Conservation (phyloP, 2,797 vertebrate species). For the Malurus leucopterus region DNA sequence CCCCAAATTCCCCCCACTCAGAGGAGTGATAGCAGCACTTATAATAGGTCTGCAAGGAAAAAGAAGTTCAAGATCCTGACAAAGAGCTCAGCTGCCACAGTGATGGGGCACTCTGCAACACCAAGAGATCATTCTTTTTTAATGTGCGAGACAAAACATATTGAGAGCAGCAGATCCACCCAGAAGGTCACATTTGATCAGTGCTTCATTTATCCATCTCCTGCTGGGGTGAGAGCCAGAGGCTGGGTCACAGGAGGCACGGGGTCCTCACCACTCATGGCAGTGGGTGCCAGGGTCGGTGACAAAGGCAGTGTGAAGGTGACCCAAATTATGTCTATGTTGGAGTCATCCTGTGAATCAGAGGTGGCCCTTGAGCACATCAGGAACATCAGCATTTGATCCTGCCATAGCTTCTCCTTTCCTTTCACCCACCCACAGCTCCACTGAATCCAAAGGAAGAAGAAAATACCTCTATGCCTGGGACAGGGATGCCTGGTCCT, state of each 20-base stretch:
- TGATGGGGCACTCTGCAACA: background rate
- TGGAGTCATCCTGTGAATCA: background rate
- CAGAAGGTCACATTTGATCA: background rate
- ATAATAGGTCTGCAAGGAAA: accelerated
- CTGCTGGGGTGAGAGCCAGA: background rate
- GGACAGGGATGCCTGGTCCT: background rate
- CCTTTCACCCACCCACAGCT: background rate
- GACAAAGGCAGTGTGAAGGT: background rate
- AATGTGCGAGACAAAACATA: background rate
- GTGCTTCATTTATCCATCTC: background rate
- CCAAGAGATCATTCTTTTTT: background rate
- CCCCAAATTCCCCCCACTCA: background rate
- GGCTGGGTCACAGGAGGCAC: accelerated
- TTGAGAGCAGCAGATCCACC: background rate
- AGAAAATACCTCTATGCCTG: background rate
- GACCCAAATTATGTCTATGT: background rate
- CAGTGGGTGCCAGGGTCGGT: accelerated
- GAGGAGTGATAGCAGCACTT: background rate
- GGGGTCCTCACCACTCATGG: accelerated
- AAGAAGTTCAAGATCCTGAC: background rate
- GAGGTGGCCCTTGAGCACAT: background rate
- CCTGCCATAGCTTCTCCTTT: background rate
- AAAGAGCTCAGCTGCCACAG: background rate
- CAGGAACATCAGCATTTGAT: accelerated
- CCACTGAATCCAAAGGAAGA: background rate